phyloP scores from a whole-genome alignment of 2,113 vertebrate genomes.

The Naja naja region DNA sequence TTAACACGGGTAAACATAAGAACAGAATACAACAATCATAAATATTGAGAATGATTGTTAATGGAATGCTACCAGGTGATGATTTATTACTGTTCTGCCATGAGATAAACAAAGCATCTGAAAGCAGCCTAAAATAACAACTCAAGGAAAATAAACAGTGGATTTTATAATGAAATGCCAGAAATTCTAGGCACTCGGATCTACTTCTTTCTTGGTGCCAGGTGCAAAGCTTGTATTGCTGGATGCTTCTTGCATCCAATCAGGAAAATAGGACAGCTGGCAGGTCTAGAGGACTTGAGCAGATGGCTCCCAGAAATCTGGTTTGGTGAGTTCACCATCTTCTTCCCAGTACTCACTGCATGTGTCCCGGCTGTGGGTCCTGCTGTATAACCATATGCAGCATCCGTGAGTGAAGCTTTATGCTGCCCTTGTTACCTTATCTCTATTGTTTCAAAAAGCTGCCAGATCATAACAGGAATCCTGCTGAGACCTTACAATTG shows the following conservation, averaged over 20 bases:
- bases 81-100: slow-evolving; percentile 5
- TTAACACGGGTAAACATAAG: background rate
- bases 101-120: slow-evolving; percentile 18
- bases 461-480: background rate
- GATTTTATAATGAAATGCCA: slow-evolving; percentile 28
- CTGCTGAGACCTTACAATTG: background rate
- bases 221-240: background rate
- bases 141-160: background rate
- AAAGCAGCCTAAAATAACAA: slow-evolving; percentile 22
- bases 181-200: background rate
- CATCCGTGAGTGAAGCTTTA: background rate
- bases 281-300: background rate
- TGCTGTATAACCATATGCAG: background rate
- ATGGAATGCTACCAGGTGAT: background rate
- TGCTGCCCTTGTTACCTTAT: background rate
- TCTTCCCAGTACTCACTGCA: background rate
- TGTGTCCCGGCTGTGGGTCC: background rate
- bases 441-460: background rate
- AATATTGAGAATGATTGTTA: background rate
- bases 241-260: background rate
- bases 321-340: background rate
- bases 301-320: slow-evolving; percentile 4
- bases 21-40: background rate
- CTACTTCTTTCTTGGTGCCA: slow-evolving; percentile 10
- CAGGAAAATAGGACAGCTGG: background rate